A percentile compares a stretch with the other conserved stretches of the same genome.
phyloP scores from a whole-genome alignment of 2,888 invertebrate genomes.

The Pocota personata region DNA sequence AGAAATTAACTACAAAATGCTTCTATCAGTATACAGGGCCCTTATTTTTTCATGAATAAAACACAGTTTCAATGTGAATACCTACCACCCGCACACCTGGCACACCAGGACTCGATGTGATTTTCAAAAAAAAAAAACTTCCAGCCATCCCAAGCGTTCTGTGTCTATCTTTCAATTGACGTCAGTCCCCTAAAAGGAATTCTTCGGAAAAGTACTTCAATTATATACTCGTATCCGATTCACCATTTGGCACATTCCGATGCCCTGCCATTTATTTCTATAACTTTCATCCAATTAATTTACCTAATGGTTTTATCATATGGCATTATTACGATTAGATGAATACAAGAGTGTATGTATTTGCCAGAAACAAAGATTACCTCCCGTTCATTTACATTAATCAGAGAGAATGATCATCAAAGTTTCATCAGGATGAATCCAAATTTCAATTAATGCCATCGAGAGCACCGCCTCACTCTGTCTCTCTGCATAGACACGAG shows the following conservation, averaged over 20 bases:
- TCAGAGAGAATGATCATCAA: constrained; percentile 26
- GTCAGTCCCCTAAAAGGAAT: background rate
- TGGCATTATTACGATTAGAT: background rate
- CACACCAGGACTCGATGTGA: background rate
- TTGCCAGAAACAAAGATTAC: background rate
- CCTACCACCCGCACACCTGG: background rate
- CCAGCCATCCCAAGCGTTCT: background rate
- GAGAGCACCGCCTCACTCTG: background rate
- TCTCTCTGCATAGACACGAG: background rate
- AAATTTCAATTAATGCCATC: constrained; percentile 18
- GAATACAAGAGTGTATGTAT: background rate
- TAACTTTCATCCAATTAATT: constrained; percentile 19
- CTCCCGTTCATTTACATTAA: constrained; percentile 11
- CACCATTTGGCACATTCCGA: constrained; percentile 11
- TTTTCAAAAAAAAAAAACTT: background rate
- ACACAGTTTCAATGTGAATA: no score
- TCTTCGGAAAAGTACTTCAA: background rate
- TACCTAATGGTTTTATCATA: constrained; percentile 44
- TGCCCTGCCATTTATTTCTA: background rate
- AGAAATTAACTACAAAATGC: no score
- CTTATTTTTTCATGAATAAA: no score
- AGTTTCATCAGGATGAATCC: constrained; percentile 17
- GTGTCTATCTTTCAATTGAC: background rate
- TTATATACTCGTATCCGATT: constrained; percentile 1
- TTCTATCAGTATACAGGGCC: no score